Base-by-base conservation (phyloP, 2,797 vertebrate genomes). In the Coreius guichenoti region DNA sequence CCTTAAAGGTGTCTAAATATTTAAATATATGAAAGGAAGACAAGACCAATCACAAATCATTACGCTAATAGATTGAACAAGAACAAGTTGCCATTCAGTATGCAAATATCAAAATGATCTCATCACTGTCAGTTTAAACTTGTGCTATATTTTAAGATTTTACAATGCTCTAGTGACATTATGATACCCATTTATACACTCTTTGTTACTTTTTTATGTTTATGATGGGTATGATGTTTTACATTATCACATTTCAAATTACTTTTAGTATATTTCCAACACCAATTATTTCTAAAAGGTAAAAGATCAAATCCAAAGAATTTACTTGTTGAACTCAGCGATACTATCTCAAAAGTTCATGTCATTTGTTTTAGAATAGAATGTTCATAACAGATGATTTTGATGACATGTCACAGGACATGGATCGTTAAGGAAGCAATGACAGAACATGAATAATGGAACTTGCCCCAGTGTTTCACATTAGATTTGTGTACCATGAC, bases 331-430 rank as follows among this genome's bases (percentile, higher is more conserved):
- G 29, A 33, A 26, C 39, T 47, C 7, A 49, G 54, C 63, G 54
- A 82, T 73, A 33, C 39, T 33, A 73, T 73, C 69, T 33, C 39
- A 61, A 14, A 80, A 21, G 29, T 39, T 17, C 2, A 8, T 54
- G n/a, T 39, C 1, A 43, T 74, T 56, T 26, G 19, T 33, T 85
- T 67, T 36, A 54, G n/a, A 81, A 74, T 81, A 31, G 39, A 81
- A 86, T 81, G 70, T 85, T 49, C n/a, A 26, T 45, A 78, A 83
- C 54, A 82, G 51, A 86, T 67, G n/a, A 5, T 29, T 68, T 72
- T 43, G 19, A 56, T 74, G 26, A 43, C n/a, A 23, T 39, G 45
- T 75, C 19, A 45, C 26, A 72, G 19, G 76, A 74, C 56, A 68
- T 13, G 58, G 76, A 17, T 75, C 45, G 65, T 74, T 85, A 51